These are phyloP conservation scores for Punctoribates punctum DNA, from an alignment of 2,888 invertebrate species.

Conservation along the genomic window DNA sequence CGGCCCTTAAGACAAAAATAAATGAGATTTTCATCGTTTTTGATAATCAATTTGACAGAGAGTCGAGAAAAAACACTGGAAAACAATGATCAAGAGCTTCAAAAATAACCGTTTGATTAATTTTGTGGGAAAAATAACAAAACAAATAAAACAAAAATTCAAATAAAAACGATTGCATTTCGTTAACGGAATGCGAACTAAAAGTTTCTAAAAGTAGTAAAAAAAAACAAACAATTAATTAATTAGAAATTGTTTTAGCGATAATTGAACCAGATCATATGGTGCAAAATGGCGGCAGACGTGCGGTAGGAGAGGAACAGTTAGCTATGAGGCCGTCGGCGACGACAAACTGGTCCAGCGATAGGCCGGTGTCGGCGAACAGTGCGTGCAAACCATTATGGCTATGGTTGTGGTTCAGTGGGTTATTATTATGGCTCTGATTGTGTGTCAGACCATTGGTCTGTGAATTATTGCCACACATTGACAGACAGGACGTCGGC, in stretches of 20 bases:
- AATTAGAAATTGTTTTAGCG: background rate
- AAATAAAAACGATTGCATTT: too few relatives aligned
- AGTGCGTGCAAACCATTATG: slow-evolving; percentile 17
- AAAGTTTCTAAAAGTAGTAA: background rate
- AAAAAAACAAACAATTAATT: background rate
- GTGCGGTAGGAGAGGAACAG: slow-evolving; percentile 30
- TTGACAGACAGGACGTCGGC: background rate
- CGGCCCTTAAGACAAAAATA: background rate
- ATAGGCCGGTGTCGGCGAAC: slow-evolving; percentile 11
- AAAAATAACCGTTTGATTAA: too few relatives aligned
- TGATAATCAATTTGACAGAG: too few relatives aligned
- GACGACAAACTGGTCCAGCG: slow-evolving; percentile 19
- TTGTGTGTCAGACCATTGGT: background rate
- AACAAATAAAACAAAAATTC: too few relatives aligned
- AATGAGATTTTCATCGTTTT: too few relatives aligned
- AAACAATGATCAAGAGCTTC: too few relatives aligned
- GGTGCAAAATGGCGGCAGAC: slow-evolving; percentile 27
- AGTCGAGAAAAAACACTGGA: too few relatives aligned
- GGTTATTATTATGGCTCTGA: background rate
- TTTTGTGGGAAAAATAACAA: too few relatives aligned
- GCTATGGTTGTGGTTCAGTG: background rate
- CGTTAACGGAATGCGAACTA: too few relatives aligned
- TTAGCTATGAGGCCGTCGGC: slow-evolving; percentile 11
- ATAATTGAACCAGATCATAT: background rate
- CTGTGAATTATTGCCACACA: background rate